These are phyloP conservation scores for Apoda limacodes DNA, from an alignment of 2,888 invertebrate species.

Conservation along the genomic window DNA sequence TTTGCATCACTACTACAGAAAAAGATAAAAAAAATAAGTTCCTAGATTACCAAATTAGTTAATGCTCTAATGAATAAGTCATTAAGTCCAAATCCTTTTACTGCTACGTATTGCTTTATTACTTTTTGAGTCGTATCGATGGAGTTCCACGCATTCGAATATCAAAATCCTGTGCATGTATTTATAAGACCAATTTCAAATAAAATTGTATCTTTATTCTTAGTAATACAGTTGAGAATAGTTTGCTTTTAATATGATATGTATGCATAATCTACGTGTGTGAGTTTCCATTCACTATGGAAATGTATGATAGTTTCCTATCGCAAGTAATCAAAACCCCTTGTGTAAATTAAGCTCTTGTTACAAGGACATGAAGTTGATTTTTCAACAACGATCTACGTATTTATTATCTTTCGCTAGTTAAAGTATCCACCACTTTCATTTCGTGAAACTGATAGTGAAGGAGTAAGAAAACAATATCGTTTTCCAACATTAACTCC, in stretches of 20 bases:
- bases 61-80: constrained; percentile 7
- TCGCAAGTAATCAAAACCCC: not conserved
- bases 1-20: constrained; percentile 28
- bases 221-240: constrained; percentile 1
- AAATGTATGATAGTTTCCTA: not conserved
- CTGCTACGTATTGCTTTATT: constrained; percentile 14
- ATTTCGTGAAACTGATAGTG: constrained; percentile 27
- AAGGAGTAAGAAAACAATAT: constrained; percentile 3
- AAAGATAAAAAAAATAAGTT: no score
- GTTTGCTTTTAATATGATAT: not conserved
- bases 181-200: constrained; percentile 2
- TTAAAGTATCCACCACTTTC: constrained; percentile 23
- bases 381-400: no score
- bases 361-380: no score
- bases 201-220: constrained; percentile 2
- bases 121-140: constrained; percentile 4
- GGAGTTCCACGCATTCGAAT: constrained; percentile 16
- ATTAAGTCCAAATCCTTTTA: constrained; percentile 16
- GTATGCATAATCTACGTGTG: constrained; percentile 17
- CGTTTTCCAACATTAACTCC: constrained; percentile 19
- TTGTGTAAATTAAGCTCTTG: no score
- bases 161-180: constrained; percentile 16
- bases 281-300: constrained; percentile 19
- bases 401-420: no score
- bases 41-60: constrained; percentile 11